A percentile compares a stretch with the other conserved stretches of the same genome.
Evolutionary conservation across 2,797 vertebrate species (phyloP).

Genomic region (Ceyx erithaca): DNA sequence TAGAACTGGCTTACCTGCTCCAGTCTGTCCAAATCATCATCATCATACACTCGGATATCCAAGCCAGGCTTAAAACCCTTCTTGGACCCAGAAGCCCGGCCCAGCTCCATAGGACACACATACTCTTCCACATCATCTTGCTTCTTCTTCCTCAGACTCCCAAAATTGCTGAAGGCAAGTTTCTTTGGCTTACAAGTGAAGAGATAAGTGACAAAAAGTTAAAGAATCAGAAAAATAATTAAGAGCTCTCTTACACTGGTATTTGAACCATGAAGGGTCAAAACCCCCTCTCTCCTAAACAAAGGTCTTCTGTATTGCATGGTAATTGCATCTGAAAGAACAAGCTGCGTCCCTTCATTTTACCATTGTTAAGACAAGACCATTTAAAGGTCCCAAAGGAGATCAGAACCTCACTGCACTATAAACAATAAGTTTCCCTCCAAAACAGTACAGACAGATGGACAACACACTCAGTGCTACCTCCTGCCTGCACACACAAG

Average conservation of each 20-base stretch:
- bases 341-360: neutral
- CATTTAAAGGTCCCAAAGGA: neutral
- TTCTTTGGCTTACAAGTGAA: slow-evolving; percentile 87
- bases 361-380: neutral
- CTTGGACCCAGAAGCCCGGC: slow-evolving; percentile 88
- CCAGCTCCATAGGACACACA: slow-evolving; percentile 96
- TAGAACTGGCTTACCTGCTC: slow-evolving; percentile 84
- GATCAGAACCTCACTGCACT: neutral
- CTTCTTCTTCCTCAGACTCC: slow-evolving; percentile 91
- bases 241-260: neutral
- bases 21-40: slow-evolving; percentile 92
- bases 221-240: neutral
- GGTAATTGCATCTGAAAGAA: neutral
- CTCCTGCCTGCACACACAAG: neutral
- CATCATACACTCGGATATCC: slow-evolving; percentile 90
- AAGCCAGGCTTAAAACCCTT: slow-evolving; percentile 85
- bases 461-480: neutral
- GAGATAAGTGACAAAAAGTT: neutral
- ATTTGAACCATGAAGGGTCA: neutral
- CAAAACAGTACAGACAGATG: neutral
- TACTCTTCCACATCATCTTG: slow-evolving; percentile 96
- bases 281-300: neutral
- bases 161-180: slow-evolving; percentile 91
- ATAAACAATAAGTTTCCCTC: neutral
- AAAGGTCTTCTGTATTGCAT: neutral